Base-by-base conservation (phyloP, 2,797 vertebrate genomes). In the Clamator glandarius region DNA sequence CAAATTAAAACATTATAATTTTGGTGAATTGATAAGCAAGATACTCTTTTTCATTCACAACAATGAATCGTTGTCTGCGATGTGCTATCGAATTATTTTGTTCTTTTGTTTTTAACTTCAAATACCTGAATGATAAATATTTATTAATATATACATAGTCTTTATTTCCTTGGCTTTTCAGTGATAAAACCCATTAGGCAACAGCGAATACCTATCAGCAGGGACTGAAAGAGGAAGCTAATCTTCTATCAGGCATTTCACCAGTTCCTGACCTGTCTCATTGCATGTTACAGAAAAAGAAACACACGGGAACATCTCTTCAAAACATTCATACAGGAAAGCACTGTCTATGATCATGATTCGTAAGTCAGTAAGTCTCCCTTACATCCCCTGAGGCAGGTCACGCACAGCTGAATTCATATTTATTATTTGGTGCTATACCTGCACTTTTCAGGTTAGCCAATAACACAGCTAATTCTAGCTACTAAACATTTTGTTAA, bases 341-440 rank as follows among this genome's bases (percentile, higher is more conserved):
- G 0, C 3, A 42, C 2, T 16, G 5, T 41, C 2, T 36, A 14
- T 54, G 20, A 41, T 36, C 26, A 35, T 54, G 17, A 5, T 46
- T 84, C 16, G 29, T 25, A 8, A 54, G 25, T 2, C 1, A 83
- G 8, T 42, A 90, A 44, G 1, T 39, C 7, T 62, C 64, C 28
- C 12, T 64, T 76, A 21, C n/a, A 42, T 48, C 84, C 9, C 7
- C 28, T 54, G 25, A 29, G 33, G 17, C 8, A 75, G 17, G 13
- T 74, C 31, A 57, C 10, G 25, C 77, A 59, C 15, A 66, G 10
- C 17, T 76, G n/a, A 87, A 62, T 70, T 44, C 29, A n/a, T 58
- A 28, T 86, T 33, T 84, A 66, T 42, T 11, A 6, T 58, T 21
- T 75, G 9, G 28, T 70, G 36, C 25, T 18, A 18, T 31, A 31